Base-by-base conservation (phyloP, 2,113 vertebrate species). In the Gavia stellata region DNA sequence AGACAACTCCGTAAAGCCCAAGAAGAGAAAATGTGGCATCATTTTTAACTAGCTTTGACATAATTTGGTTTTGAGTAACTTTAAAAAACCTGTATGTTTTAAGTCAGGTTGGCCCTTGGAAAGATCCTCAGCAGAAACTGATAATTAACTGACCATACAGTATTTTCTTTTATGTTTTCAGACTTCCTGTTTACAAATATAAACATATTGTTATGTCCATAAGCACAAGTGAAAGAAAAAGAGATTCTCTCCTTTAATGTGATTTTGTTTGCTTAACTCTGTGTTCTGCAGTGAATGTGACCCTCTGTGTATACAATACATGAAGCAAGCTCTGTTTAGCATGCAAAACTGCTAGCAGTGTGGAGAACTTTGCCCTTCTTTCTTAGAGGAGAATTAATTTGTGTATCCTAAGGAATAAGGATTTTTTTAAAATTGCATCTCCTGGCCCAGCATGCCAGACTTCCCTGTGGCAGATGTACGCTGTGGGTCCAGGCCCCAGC, bases 181-280 rank as follows among this genome's bases (percentile, higher is more conserved):
- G 94, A 78, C 68, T 81, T 91, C 14, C 28, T 92, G 96, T 96
- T 97, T 96, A 88, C 55, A 96, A 84, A 87, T 80, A 92, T 14
- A 93, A 93, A 65, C 71, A 86, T 92, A 92, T 14, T 44, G 66
- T 93, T 88, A 88, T 59, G 93, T 92, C 83, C 44, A 29, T 90
- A 96, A 96, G 50, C 44, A 6, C 75, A 95, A 95, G 92, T 92
- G 86, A 79, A 95, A 74, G 89, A 91, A 96, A 93, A 94, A 74
- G 79, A 96, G 62, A 97, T 97, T 94, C 96, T 95, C 84, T 68
- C 73, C 36, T 92, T 95, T 96, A 97, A 97, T 92, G 91, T 95
- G 92, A 92, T 97, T 97, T 96, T 94, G 65, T 85, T 89, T 82
- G 83, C 80, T 93, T 96, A 94, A 82, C 95, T 97, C 63, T 94